Evolutionary conservation across 1,140 invertebrate species (phyloP).

Genomic region (Aleiodes sp.): DNA sequence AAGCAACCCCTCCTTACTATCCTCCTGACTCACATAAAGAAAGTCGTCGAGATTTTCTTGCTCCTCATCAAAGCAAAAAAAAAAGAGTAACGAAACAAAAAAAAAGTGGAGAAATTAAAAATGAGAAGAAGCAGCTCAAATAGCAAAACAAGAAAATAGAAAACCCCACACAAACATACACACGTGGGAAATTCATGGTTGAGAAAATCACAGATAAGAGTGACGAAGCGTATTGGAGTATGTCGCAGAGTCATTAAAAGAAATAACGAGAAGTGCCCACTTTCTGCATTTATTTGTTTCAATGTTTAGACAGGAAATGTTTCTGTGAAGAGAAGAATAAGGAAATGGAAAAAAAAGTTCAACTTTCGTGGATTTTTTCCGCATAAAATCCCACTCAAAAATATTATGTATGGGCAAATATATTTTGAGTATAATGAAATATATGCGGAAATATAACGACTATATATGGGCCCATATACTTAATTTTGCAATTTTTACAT

Average conservation of each 20-base stretch:
- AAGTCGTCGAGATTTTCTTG: slow-evolving; percentile 36
- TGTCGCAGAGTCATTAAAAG: slow-evolving; percentile 15
- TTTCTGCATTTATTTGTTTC: slow-evolving; percentile 13
- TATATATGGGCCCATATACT: no score
- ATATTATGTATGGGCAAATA: no score
- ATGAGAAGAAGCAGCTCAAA: no score
- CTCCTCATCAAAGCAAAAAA: slow-evolving; percentile 22
- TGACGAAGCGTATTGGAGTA: slow-evolving; percentile 22
- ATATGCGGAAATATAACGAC: no score
- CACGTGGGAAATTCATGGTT: slow-evolving; percentile 24
- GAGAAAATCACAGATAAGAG: slow-evolving; percentile 4
- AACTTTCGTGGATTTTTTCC: no score
- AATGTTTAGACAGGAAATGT: neutral
- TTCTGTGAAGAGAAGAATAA: no score
- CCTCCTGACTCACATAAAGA: slow-evolving; percentile 18
- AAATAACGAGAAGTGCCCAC: slow-evolving; percentile 29
- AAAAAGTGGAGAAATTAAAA: neutral
- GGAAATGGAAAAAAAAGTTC: no score
- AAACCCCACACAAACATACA: slow-evolving; percentile 12
- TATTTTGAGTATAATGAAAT: no score
- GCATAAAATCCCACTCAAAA: no score
- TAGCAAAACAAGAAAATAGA: neutral
- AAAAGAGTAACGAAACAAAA: slow-evolving; percentile 18
- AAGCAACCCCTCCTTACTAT: neutral
- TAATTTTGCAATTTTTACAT: no score